Conservation (phyloP, 1,140 invertebrate genomes). For the Nomia melanderi region DNA sequence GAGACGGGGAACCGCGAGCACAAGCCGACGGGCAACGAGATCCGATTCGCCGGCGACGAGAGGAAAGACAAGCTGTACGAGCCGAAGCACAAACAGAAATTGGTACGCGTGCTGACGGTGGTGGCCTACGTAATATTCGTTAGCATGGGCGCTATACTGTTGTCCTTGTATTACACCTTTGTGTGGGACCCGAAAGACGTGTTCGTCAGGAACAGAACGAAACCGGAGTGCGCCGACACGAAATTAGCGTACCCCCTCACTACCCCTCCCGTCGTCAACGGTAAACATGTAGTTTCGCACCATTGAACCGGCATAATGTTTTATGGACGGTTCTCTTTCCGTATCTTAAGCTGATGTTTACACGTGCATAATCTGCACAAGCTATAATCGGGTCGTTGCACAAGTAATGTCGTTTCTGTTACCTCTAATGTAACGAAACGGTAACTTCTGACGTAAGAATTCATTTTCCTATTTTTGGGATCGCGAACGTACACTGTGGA, state of each 20-base stretch:
- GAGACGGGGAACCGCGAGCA: slow-evolving; percentile 70
- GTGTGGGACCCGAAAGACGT: slow-evolving; percentile 92
- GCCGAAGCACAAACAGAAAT: slow-evolving; percentile 91
- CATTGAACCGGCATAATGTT: not conserved
- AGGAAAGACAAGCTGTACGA: slow-evolving; percentile 91
- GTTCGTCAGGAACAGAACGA: slow-evolving; percentile 15
- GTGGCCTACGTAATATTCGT: slow-evolving; percentile 97
- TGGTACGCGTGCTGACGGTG: slow-evolving; percentile 95
- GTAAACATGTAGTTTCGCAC: slow-evolving; percentile 42
- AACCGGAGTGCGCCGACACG: slow-evolving; percentile 30
- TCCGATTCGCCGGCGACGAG: slow-evolving; percentile 88
- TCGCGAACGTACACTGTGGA: too few relatives aligned
- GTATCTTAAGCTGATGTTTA: too few relatives aligned
- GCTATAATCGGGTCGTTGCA: too few relatives aligned
- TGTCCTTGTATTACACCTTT: slow-evolving; percentile 97
- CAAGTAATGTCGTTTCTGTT: too few relatives aligned
- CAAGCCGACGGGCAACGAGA: slow-evolving; percentile 81
- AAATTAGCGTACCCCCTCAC: not conserved
- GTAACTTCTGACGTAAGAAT: too few relatives aligned
- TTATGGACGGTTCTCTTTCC: too few relatives aligned
- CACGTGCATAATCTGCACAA: too few relatives aligned
- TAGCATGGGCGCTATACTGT: slow-evolving; percentile 95
- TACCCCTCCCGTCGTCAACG: slow-evolving; percentile 31
- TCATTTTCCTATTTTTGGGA: too few relatives aligned
- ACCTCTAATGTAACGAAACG: too few relatives aligned